Evolutionary conservation across 1,140 invertebrate genomes (phyloP).

Genomic region (Bombus polaris): DNA sequence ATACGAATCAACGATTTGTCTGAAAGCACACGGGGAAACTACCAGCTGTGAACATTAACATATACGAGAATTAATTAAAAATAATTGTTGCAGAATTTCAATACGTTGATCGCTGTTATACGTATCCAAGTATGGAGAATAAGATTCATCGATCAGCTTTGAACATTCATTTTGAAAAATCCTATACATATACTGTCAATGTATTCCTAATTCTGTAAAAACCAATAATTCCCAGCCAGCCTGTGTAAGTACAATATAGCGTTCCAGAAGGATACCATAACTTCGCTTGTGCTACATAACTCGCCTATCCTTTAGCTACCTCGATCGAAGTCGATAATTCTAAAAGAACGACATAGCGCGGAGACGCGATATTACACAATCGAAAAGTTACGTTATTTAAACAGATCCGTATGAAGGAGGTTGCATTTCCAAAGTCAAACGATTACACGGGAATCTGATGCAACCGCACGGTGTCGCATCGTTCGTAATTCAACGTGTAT

Average conservation of each 20-base stretch:
- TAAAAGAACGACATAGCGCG: neutral
- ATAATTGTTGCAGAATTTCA: neutral
- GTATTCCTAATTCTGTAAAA: neutral
- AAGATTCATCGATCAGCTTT: too few relatives aligned
- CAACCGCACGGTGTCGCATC: neutral
- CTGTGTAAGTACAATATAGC: neutral
- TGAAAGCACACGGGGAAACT: neutral
- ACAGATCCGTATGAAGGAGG: neutral
- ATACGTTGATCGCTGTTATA: neutral
- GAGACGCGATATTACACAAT: slow-evolving; percentile 10
- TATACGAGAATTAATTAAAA: neutral
- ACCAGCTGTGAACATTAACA: neutral
- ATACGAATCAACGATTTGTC: neutral
- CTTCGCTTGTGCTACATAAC: neutral
- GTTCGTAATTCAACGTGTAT: slow-evolving; percentile 11
- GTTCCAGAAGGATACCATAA: neutral
- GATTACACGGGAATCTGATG: neutral
- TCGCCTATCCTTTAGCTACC: neutral
- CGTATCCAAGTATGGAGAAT: too few relatives aligned
- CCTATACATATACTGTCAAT: neutral
- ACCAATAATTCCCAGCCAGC: neutral
- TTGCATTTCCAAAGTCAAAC: slow-evolving; percentile 1
- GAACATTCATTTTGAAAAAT: neutral
- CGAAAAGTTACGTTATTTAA: slow-evolving; percentile 8
- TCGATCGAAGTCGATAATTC: neutral